Evolutionary conservation across 2,797 vertebrate species (phyloP).

Genomic region (Bradypus variegatus): DNA sequence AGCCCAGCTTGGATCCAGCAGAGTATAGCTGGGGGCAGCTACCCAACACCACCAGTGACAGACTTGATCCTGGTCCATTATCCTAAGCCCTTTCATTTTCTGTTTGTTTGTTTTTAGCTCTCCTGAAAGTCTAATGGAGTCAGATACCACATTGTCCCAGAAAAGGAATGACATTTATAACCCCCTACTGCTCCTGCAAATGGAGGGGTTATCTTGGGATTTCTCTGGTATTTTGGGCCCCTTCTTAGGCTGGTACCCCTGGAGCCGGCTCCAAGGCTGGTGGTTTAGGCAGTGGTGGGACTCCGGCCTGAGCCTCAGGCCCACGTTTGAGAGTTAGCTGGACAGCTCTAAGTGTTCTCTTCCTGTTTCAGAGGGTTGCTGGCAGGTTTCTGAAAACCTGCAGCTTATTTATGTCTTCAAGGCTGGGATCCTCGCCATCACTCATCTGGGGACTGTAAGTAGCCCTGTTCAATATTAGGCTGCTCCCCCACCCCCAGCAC

Average conservation of each 20-base stretch:
- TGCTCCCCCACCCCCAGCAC: background rate
- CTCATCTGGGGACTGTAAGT: slow-evolving; percentile 33
- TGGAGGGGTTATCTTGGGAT: slow-evolving; percentile 34
- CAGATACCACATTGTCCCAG: slow-evolving; percentile 38
- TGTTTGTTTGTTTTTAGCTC: slow-evolving; percentile 59
- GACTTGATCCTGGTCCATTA: slow-evolving; percentile 19
- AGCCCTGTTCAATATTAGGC: slow-evolving; percentile 58
- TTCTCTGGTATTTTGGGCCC: background rate
- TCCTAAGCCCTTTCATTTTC: slow-evolving; percentile 45
- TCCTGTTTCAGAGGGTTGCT: slow-evolving; percentile 68
- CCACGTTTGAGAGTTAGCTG: slow-evolving; percentile 3
- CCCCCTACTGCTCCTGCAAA: slow-evolving; percentile 28
- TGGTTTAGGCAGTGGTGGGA: background rate
- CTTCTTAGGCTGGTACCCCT: background rate
- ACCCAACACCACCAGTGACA: background rate
- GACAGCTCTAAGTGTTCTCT: slow-evolving; percentile 68
- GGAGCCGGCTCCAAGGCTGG: background rate
- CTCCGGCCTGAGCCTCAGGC: background rate
- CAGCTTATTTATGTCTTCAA: slow-evolving; percentile 62
- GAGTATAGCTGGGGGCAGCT: background rate
- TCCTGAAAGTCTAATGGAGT: slow-evolving; percentile 39
- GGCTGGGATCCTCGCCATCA: slow-evolving; percentile 56
- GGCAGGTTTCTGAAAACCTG: slow-evolving; percentile 66
- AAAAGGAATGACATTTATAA: slow-evolving; percentile 52
- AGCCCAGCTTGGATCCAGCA: background rate